phyloP scores from a whole-genome alignment of 2,888 invertebrate species.

The Dryomyza anilis region DNA sequence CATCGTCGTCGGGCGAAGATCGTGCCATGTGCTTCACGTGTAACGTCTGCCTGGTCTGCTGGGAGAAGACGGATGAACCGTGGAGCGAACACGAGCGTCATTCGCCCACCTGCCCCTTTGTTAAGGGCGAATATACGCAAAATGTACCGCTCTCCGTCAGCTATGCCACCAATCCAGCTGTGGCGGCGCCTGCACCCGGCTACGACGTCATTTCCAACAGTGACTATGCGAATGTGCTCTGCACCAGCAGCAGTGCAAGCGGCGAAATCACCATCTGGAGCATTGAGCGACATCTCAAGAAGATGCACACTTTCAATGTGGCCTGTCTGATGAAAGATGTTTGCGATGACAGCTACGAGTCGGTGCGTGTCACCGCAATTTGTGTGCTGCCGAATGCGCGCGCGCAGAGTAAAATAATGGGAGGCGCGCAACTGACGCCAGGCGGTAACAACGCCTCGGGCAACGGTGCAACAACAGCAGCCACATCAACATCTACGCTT shows the following conservation, averaged over 20 bases:
- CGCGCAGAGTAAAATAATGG: constrained; percentile 49
- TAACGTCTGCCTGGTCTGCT: constrained; percentile 91
- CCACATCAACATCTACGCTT: constrained; percentile 52
- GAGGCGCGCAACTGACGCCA: constrained; percentile 39
- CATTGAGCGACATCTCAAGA: constrained; percentile 77
- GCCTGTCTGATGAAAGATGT: constrained; percentile 53
- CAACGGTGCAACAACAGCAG: constrained; percentile 40
- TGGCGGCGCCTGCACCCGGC: constrained; percentile 62
- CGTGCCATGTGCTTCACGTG: constrained; percentile 96
- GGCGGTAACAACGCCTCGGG: constrained; percentile 35
- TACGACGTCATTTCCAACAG: constrained; percentile 68
- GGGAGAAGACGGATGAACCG: constrained; percentile 96
- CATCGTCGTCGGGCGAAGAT: constrained; percentile 87
- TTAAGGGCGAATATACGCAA: constrained; percentile 92
- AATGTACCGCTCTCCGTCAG: constrained; percentile 90
- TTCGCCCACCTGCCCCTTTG: constrained; percentile 91
- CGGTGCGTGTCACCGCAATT: constrained; percentile 71
- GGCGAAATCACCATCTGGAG: constrained; percentile 83
- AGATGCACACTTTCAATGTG: constrained; percentile 67
- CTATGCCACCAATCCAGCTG: constrained; percentile 81
- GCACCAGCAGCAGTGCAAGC: constrained; percentile 65
- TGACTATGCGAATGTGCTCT: constrained; percentile 66
- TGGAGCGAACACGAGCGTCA: constrained; percentile 97
- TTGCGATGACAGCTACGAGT: constrained; percentile 53
- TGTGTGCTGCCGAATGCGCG: constrained; percentile 72